Conservation (phyloP, 2,797 vertebrate genomes). For the Carcharodon carcharias region DNA sequence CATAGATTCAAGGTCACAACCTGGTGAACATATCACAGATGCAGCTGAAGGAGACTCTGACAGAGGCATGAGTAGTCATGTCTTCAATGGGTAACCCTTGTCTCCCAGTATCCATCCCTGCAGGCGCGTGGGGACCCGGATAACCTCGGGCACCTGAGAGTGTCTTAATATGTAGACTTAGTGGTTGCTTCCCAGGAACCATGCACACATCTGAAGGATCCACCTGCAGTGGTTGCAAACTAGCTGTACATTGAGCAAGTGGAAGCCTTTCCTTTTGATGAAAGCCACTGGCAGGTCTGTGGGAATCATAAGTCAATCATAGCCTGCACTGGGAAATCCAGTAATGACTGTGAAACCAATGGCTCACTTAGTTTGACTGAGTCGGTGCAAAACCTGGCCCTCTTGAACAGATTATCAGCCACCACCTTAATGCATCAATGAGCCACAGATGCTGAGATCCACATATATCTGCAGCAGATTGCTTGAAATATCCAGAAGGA, state of each 20-base stretch:
- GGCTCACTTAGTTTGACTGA: not conserved
- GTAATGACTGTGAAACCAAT: too few relatives aligned
- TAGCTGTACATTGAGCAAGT: not conserved
- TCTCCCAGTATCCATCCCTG: not conserved
- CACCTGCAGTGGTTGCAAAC: not conserved
- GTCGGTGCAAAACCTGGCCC: not conserved
- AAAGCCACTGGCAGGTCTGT: not conserved
- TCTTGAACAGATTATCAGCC: not conserved
- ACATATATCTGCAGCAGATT: not conserved
- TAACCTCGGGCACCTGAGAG: not conserved
- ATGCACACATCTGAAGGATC: not conserved
- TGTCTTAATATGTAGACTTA: not conserved
- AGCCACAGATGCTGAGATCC: not conserved
- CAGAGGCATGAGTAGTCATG: not conserved
- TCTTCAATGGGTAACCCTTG: not conserved
- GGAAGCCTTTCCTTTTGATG: not conserved
- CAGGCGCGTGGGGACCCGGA: not conserved
- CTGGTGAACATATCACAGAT: not conserved
- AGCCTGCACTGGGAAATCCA: not conserved
- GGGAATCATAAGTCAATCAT: not conserved
- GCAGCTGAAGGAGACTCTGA: not conserved
- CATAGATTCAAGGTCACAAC: not conserved
- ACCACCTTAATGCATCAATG: not conserved
- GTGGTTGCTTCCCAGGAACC: not conserved
- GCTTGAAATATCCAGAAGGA: not conserved